These are phyloP conservation scores for Caloenas nicobarica DNA, from an alignment of 2,113 vertebrate genomes.

Conservation along the genomic window DNA sequence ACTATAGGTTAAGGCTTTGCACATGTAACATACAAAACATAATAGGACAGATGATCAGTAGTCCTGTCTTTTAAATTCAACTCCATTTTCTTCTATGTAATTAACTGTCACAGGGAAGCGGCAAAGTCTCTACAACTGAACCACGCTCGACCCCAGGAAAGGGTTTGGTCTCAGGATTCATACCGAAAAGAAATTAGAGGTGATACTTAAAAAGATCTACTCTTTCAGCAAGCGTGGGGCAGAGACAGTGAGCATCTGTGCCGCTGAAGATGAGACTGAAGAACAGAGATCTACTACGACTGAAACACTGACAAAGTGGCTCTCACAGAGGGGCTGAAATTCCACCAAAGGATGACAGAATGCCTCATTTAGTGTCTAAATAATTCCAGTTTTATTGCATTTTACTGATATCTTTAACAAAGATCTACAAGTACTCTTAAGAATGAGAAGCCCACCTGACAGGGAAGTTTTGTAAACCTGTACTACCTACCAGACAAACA, in stretches of 20 bases:
- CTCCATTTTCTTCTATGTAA: background rate
- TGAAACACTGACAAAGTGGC: background rate
- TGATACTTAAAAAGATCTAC: background rate
- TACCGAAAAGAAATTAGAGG: background rate
- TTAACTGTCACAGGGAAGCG: background rate
- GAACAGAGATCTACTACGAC: background rate
- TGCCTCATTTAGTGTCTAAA: background rate
- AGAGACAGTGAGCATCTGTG: background rate
- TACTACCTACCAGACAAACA: background rate
- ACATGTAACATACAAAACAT: background rate
- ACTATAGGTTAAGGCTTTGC: background rate
- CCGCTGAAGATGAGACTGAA: background rate
- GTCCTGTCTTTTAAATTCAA: background rate
- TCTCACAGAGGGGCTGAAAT: background rate
- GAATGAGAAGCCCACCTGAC: background rate
- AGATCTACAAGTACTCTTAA: background rate
- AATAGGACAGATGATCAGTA: background rate
- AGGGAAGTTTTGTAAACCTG: background rate
- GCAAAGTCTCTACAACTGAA: background rate
- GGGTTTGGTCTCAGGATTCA: background rate
- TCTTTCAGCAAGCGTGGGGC: background rate
- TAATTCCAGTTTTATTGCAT: background rate
- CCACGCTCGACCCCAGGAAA: background rate
- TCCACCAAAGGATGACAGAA: background rate
- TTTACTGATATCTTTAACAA: background rate